Percentiles rank a stretch among this genome's conserved stretches.
phyloP scores from a whole-genome alignment of 2,888 invertebrate genomes.

The Platypus cylindrus region DNA sequence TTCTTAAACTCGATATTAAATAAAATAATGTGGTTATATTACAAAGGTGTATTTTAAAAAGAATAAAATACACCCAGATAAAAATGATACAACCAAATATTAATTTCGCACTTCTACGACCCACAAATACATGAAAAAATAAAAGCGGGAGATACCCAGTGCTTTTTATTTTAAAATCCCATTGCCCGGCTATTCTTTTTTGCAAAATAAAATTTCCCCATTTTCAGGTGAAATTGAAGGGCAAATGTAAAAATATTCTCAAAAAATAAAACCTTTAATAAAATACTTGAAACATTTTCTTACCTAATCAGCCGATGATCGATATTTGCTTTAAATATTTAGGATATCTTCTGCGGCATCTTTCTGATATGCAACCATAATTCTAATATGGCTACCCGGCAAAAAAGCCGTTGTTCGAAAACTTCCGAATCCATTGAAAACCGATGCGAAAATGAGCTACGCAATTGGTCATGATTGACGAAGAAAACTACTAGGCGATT shows the following conservation, averaged over 20 bases:
- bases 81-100: too few species aligned
- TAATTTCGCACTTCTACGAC: conserved; percentile 29
- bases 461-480: conserved; percentile 5
- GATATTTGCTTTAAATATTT: conserved; percentile 1
- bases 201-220: too few species aligned
- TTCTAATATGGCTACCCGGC: conserved; percentile 4
- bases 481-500: conserved; percentile 3
- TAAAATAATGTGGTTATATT: too few species aligned
- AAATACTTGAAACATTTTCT: conserved; percentile 3
- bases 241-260: conserved; percentile 2
- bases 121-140: conserved; percentile 22
- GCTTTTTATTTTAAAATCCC: too few species aligned
- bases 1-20: too few species aligned
- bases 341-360: conserved; percentile 4
- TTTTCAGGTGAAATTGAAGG: neutral
- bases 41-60: too few species aligned
- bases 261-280: neutral
- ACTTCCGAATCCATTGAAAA: conserved; percentile 4
- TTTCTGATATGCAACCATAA: conserved; percentile 3
- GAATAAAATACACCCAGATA: too few species aligned
- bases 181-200: too few species aligned
- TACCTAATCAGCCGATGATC: conserved; percentile 3
- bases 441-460: conserved; percentile 3
- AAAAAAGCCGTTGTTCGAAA: neutral
- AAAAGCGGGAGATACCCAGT: conserved; percentile 30